Conservation (phyloP, 2,888 invertebrate species). For the Amaurobius ferox region DNA sequence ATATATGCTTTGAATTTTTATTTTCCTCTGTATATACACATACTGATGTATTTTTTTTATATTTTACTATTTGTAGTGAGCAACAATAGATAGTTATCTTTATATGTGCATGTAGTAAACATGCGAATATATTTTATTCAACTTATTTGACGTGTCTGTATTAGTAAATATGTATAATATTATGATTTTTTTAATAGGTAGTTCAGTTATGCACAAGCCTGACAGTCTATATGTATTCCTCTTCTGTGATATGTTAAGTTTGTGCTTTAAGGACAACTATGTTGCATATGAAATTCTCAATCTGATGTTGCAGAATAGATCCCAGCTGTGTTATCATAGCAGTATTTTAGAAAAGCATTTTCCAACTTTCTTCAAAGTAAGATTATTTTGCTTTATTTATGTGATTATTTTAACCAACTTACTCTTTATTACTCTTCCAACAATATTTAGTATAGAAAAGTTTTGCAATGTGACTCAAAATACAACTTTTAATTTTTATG, state of each 20-base stretch:
- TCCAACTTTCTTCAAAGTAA: constrained; percentile 71
- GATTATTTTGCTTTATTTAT: background rate
- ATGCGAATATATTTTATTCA: too few species aligned
- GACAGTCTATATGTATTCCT: constrained; percentile 60
- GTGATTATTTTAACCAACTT: too few species aligned
- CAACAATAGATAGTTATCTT: too few species aligned
- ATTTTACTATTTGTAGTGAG: too few species aligned
- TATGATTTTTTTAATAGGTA: constrained; percentile 41
- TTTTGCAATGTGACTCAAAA: too few species aligned
- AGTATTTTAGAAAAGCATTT: constrained; percentile 71
- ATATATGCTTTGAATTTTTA: background rate
- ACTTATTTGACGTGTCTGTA: too few species aligned
- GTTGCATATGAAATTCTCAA: constrained; percentile 66
- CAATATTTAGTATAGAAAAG: too few species aligned
- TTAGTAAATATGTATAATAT: background rate
- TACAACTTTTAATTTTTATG: too few species aligned
- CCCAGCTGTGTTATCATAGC: constrained; percentile 70
- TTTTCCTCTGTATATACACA: too few species aligned
- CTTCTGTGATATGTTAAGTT: constrained; percentile 62
- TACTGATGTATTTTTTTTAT: too few species aligned
- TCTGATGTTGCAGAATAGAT: constrained; percentile 56
- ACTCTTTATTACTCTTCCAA: too few species aligned
- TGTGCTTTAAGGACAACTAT: constrained; percentile 60
- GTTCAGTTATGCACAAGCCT: constrained; percentile 65
- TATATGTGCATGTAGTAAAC: too few species aligned